phyloP scores from a whole-genome alignment of 2,888 invertebrate genomes.

The Volucella inflata region DNA sequence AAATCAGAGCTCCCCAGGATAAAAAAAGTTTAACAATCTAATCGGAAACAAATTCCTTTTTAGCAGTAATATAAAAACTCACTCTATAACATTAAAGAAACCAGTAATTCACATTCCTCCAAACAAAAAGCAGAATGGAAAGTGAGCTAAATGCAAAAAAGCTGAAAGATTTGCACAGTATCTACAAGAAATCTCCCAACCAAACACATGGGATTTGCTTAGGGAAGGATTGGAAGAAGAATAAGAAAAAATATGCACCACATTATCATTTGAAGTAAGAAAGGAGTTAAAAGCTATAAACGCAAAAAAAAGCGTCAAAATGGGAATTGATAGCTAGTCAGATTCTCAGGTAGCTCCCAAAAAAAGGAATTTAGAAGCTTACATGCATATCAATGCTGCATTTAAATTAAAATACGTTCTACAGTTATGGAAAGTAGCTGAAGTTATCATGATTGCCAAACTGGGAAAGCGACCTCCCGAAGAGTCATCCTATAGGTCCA shows the following conservation, averaged over 20 bases:
- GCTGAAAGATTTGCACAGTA: no score
- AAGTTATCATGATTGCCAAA: constrained; percentile 1
- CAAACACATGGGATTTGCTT: neutral
- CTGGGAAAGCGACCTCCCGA: neutral
- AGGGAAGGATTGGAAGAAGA: neutral
- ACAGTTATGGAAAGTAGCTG: constrained; percentile 4
- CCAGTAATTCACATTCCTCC: no score
- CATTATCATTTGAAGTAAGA: neutral
- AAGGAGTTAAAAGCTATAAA: neutral
- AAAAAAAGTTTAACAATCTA: no score
- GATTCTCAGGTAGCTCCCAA: neutral
- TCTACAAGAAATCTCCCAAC: no score
- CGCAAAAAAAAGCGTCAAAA: constrained; percentile 1
- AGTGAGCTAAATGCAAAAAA: no score
- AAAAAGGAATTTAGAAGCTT: constrained; percentile 1
- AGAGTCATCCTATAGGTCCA: no score
- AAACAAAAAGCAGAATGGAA: no score
- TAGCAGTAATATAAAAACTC: no score
- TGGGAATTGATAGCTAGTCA: neutral
- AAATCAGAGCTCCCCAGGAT: no score
- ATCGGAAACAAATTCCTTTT: no score
- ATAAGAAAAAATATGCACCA: neutral
- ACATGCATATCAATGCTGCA: neutral
- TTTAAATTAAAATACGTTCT: constrained; percentile 1
- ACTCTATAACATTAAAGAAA: no score